phyloP scores from a whole-genome alignment of 1,140 invertebrate species.

The Papilio aristodemus region DNA sequence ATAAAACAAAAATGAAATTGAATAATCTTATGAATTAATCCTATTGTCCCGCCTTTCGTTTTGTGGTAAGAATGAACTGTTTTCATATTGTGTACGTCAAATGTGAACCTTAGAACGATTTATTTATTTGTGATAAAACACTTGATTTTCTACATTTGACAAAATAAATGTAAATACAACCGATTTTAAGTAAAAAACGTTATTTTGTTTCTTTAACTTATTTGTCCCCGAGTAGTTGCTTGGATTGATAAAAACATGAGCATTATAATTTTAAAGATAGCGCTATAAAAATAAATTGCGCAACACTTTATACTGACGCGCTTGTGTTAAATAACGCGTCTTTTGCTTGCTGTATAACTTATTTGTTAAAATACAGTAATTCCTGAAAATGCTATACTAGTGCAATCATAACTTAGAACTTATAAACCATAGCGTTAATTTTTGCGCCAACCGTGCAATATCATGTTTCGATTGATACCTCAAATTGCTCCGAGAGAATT shows the following conservation, averaged over 20 bases:
- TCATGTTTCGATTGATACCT: not conserved
- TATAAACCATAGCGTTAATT: not conserved
- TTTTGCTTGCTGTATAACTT: constrained; percentile 18
- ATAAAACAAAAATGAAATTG: constrained; percentile 53
- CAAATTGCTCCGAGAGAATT: not conserved
- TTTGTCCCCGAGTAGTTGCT: constrained; percentile 50
- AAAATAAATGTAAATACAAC: constrained; percentile 80
- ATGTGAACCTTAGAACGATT: constrained; percentile 79
- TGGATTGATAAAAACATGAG: constrained; percentile 29
- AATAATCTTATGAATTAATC: constrained; percentile 64
- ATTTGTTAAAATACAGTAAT: too few species aligned
- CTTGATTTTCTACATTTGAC: constrained; percentile 79
- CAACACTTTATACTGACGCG: constrained; percentile 44
- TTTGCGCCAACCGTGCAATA: not conserved
- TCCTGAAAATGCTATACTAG: too few species aligned
- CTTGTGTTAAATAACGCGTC: constrained; percentile 34
- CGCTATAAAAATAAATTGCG: constrained; percentile 56
- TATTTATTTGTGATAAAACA: constrained; percentile 80
- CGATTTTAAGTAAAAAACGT: constrained; percentile 80
- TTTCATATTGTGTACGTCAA: constrained; percentile 72
- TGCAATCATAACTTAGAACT: too few species aligned
- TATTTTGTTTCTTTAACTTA: constrained; percentile 76
- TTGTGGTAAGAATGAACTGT: constrained; percentile 71
- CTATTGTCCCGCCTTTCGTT: constrained; percentile 72
- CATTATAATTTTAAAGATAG: constrained; percentile 47